Conservation (phyloP, 1,140 invertebrate species). For the Coenobita brevimanus region DNA sequence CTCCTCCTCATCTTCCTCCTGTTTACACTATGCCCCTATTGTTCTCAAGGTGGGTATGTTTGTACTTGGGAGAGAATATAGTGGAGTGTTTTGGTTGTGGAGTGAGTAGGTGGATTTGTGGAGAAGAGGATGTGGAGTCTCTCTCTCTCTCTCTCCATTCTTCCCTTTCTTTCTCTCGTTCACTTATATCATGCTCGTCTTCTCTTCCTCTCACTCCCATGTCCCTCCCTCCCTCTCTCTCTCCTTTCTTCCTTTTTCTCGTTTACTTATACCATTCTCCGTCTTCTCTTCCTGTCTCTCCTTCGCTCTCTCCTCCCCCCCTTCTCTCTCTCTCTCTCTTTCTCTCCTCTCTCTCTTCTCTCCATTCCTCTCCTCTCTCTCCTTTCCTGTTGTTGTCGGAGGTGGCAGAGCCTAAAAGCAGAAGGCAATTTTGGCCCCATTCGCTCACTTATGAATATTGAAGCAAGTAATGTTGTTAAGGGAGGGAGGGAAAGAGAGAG, state of each 20-base stretch:
- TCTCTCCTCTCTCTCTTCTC: not conserved
- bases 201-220: too few relatives aligned
- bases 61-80: too few relatives aligned
- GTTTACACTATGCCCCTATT: not conserved
- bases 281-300: not conserved
- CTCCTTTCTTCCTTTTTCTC: not conserved
- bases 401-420: conserved; percentile 62
- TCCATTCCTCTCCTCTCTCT: not conserved
- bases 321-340: conserved; percentile 17
- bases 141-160: too few relatives aligned
- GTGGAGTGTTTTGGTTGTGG: too few relatives aligned
- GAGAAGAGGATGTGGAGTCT: too few relatives aligned
- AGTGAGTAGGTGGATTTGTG: too few relatives aligned
- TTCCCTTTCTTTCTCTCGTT: too few relatives aligned
- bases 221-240: not conserved
- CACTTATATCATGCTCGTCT: too few relatives aligned
- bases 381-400: conserved; percentile 58
- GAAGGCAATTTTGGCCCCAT: conserved; percentile 68
- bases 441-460: conserved; percentile 69
- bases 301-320: not conserved
- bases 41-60: too few relatives aligned
- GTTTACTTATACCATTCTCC: not conserved
- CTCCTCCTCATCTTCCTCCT: not conserved
- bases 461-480: conserved; percentile 69
- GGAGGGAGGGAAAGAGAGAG: conserved; percentile 7